Evolutionary conservation across 2,797 vertebrate species (phyloP).

Genomic region (Notoglanidium macrostoma): DNA sequence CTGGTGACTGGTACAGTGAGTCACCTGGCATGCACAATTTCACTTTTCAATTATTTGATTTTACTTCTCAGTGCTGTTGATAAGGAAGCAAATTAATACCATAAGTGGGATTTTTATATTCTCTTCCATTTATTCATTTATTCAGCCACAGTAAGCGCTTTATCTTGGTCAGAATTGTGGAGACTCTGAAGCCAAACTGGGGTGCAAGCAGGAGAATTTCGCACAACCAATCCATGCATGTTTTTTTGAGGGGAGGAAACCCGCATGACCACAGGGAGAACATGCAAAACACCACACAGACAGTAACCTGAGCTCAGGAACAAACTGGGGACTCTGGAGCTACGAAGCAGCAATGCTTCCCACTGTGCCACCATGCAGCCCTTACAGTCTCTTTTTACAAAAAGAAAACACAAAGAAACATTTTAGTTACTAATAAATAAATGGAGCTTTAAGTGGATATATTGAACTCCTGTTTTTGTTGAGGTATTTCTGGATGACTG

Average conservation of each 20-base stretch:
- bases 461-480: neutral
- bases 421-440: neutral
- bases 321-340: neutral
- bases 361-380: neutral
- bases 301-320: neutral
- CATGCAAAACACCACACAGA: no score
- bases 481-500: neutral
- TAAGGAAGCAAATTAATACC: neutral
- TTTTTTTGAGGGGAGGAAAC: neutral
- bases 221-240: neutral
- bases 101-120: neutral
- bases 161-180: neutral
- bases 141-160: neutral
- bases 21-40: neutral
- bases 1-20: neutral
- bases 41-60: neutral
- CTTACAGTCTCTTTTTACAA: neutral
- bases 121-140: neutral
- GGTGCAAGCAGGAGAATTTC: neutral
- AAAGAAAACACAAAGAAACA: neutral
- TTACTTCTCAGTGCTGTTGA: neutral
- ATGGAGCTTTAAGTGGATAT: neutral
- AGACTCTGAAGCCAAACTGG: neutral
- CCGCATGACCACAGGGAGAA: neutral
- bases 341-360: neutral